Evolutionary conservation across 2,113 vertebrate genomes (phyloP).

Genomic region (Microcebus lehilahytsara): DNA sequence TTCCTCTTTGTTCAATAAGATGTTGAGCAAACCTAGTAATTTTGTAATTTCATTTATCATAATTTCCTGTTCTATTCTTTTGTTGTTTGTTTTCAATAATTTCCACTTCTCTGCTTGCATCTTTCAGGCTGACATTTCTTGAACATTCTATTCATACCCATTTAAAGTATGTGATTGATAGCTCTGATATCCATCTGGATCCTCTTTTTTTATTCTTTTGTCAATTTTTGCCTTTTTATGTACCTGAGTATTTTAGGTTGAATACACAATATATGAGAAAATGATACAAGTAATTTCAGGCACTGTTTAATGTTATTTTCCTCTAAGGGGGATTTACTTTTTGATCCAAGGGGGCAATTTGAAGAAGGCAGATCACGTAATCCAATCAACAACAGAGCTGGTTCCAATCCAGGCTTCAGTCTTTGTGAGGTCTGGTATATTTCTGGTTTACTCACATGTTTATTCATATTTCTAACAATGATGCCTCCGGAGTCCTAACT

Average conservation of each 20-base stretch:
- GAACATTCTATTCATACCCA: not conserved
- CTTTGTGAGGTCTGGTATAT: not conserved
- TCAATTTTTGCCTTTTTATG: not conserved
- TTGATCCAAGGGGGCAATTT: not conserved
- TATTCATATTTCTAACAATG: not conserved
- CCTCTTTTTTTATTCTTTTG: not conserved
- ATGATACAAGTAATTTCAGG: not conserved
- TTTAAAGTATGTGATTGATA: not conserved
- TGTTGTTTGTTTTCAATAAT: not conserved
- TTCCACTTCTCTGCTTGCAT: not conserved
- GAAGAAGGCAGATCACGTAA: not conserved
- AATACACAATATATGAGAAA: not conserved
- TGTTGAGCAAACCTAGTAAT: not conserved
- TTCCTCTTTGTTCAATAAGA: not conserved
- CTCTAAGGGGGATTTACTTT: not conserved
- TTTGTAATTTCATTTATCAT: not conserved
- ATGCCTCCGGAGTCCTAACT: not conserved
- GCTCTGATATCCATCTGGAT: not conserved
- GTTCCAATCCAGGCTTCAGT: not conserved
- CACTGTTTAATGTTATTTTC: not conserved
- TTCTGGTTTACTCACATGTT: not conserved
- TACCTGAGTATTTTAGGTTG: not conserved
- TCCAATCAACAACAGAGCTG: not conserved
- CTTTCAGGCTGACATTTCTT: not conserved
- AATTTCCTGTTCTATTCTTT: not conserved